These are phyloP conservation scores for Pygoscelis antarcticus DNA, from an alignment of 2,113 vertebrate genomes.

Conservation along the genomic window DNA sequence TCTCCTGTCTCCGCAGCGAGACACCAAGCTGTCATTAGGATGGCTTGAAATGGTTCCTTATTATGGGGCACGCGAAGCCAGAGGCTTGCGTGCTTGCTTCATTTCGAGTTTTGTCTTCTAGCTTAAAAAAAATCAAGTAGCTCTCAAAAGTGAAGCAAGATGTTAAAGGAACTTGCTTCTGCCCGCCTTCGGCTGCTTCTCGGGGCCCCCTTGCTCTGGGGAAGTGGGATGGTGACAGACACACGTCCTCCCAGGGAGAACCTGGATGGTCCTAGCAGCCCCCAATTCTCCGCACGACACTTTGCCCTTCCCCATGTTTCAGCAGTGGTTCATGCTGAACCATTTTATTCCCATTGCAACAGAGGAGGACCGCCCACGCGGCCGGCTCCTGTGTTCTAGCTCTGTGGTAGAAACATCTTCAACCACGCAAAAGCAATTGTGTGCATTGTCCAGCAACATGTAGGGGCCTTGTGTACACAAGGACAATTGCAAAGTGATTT, in stretches of 20 bases:
- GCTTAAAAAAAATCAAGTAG: background rate
- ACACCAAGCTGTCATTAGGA: conserved; percentile 57
- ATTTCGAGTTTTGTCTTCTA: background rate
- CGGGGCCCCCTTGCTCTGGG: background rate
- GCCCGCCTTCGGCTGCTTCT: background rate
- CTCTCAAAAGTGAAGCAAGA: conserved; percentile 7
- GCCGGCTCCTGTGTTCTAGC: background rate
- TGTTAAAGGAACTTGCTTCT: background rate
- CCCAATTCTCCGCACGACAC: accelerated
- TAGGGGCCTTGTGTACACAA: background rate
- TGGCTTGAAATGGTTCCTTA: conserved; percentile 38
- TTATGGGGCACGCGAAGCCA: conserved; percentile 11
- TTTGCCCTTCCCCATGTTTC: background rate
- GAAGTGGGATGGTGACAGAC: background rate
- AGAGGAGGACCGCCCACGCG: conserved; percentile 1
- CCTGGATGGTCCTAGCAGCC: background rate
- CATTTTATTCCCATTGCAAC: background rate
- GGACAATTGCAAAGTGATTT: background rate
- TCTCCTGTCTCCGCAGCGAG: background rate
- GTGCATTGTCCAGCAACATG: background rate
- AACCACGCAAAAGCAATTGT: background rate
- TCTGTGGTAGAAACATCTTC: conserved; percentile 40
- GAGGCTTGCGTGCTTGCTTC: conserved; percentile 31
- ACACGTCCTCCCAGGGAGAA: background rate
- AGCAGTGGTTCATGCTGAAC: background rate